Evolutionary conservation across 2,888 invertebrate genomes (phyloP).

Genomic region (Gandaritis pyraliata): DNA sequence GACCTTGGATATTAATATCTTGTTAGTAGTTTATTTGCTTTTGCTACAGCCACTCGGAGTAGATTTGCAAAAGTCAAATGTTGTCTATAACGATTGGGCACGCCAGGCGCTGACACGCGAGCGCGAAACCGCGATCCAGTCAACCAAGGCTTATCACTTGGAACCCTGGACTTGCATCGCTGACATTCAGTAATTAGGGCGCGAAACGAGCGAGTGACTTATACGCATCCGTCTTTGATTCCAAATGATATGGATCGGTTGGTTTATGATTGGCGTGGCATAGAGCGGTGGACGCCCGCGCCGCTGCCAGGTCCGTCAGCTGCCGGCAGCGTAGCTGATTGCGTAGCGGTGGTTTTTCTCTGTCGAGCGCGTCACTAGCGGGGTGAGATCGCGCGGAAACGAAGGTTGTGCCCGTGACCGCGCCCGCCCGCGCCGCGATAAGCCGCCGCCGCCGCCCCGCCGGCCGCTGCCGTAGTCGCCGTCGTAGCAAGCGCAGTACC

Average conservation of each 20-base stretch:
- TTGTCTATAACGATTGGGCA: slow-evolving; percentile 72
- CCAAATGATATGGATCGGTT: slow-evolving; percentile 42
- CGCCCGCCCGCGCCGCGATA: slow-evolving; percentile 66
- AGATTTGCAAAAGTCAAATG: slow-evolving; percentile 72
- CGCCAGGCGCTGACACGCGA: slow-evolving; percentile 73
- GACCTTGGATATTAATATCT: slow-evolving; percentile 61
- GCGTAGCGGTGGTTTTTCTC: slow-evolving; percentile 29
- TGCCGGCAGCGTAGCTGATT: slow-evolving; percentile 29
- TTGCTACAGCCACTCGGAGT: slow-evolving; percentile 60
- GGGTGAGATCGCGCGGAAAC: slow-evolving; percentile 75
- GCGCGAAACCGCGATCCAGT: slow-evolving; percentile 52
- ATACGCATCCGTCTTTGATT: slow-evolving; percentile 24
- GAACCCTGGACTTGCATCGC: slow-evolving; percentile 37
- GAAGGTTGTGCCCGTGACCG: slow-evolving; percentile 84
- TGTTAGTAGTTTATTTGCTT: slow-evolving; percentile 64
- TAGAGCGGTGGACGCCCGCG: slow-evolving; percentile 50
- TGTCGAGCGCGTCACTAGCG: slow-evolving; percentile 43
- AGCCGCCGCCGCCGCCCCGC: slow-evolving; percentile 51
- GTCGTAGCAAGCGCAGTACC: slow-evolving; percentile 68
- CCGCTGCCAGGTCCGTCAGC: slow-evolving; percentile 29
- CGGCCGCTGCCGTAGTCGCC: slow-evolving; percentile 52
- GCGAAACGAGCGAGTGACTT: slow-evolving; percentile 33
- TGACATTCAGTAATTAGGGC: slow-evolving; percentile 31
- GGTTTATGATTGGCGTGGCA: slow-evolving; percentile 43
- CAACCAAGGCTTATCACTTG: slow-evolving; percentile 12